Conservation (phyloP, 2,113 vertebrate species). For the Oncorhynchus mykiss region DNA sequence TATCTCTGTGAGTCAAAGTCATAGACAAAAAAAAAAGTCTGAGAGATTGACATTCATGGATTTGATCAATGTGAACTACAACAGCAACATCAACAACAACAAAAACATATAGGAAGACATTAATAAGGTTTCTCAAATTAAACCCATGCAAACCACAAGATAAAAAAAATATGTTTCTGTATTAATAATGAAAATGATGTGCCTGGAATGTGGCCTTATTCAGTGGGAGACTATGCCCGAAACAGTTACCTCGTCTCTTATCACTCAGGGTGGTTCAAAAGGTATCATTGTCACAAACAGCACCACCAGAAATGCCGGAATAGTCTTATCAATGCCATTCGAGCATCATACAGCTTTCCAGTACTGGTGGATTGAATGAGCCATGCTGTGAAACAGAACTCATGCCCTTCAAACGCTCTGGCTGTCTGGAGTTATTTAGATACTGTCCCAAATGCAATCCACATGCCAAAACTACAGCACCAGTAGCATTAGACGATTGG, state of each 20-base stretch:
- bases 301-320: slow-evolving; percentile 19
- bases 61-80: background rate
- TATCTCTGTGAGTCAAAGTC: slow-evolving; percentile 42
- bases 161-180: background rate
- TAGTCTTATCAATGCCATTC: slow-evolving; percentile 48
- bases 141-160: background rate
- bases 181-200: background rate
- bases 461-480: slow-evolving; percentile 44
- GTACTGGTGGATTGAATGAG: slow-evolving; percentile 5
- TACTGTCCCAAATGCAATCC: slow-evolving; percentile 40
- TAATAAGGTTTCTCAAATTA: background rate
- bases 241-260: background rate
- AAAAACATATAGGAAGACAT: background rate
- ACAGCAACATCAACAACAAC: too few species aligned
- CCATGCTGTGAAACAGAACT: slow-evolving; percentile 22
- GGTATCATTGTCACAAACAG: slow-evolving; percentile 3
- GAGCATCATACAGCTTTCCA: slow-evolving; percentile 39
- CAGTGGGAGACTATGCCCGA: background rate
- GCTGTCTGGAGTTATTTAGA: slow-evolving; percentile 47
- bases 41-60: background rate
- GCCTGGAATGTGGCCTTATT: background rate
- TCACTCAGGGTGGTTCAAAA: slow-evolving; percentile 5
- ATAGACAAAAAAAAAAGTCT: slow-evolving; percentile 5
- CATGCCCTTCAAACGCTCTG: slow-evolving; percentile 56
- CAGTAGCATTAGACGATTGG: slow-evolving; percentile 48